Conservation (phyloP, 2,888 invertebrate species). For the Gari tellinella region DNA sequence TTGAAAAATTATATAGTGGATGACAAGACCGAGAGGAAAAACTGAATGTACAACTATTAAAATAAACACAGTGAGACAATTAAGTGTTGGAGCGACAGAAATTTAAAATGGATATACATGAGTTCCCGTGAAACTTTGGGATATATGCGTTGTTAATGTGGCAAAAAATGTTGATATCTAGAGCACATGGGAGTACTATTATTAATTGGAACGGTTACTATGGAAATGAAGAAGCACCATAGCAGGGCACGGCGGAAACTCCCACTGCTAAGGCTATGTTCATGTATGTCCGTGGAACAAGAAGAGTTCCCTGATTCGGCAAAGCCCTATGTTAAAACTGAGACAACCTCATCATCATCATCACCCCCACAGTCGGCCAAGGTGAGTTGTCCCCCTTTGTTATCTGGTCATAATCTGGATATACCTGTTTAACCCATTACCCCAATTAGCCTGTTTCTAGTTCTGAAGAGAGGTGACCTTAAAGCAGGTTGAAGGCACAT, state of each 20-base stretch:
- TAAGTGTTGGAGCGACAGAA: no score
- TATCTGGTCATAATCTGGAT: no score
- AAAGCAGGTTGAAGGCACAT: no score
- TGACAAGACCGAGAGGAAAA: no score
- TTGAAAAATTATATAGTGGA: no score
- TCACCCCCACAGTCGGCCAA: constrained; percentile 29
- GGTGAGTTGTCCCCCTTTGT: constrained; percentile 32
- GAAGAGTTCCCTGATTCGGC: constrained; percentile 61
- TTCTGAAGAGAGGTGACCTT: no score
- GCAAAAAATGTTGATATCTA: constrained; percentile 10
- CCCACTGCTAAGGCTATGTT: constrained; percentile 63
- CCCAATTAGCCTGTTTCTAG: no score
- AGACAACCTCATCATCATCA: constrained; percentile 34
- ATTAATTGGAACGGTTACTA: constrained; percentile 33
- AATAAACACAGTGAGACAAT: no score
- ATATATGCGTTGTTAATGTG: neutral
- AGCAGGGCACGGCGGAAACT: constrained; percentile 54
- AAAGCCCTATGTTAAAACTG: constrained; percentile 55
- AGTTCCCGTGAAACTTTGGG: no score
- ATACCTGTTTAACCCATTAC: no score
- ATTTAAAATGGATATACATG: no score
- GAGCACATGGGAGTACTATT: neutral
- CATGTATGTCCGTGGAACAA: constrained; percentile 61
- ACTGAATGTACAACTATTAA: no score
- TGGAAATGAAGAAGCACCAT: constrained; percentile 65